These are phyloP conservation scores for Daphoenositta chrysoptera DNA, from an alignment of 2,113 vertebrate genomes.

Conservation along the genomic window DNA sequence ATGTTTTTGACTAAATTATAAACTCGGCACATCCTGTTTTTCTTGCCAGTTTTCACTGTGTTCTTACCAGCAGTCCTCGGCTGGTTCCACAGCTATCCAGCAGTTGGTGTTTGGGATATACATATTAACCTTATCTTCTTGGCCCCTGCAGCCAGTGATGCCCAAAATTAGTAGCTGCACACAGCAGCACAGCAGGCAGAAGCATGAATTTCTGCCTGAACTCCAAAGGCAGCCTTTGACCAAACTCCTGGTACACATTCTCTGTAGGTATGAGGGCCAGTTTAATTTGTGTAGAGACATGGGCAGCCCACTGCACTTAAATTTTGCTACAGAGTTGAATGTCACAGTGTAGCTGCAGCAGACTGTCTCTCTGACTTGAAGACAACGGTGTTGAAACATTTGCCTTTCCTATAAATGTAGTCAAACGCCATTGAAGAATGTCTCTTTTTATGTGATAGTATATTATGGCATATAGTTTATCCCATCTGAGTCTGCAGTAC, in stretches of 20 bases:
- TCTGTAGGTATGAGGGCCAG: background rate
- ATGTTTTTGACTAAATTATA: background rate
- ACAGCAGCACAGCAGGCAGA: background rate
- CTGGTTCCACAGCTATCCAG: fast-evolving
- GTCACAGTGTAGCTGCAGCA: background rate
- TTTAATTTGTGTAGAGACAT: background rate
- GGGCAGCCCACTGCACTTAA: background rate
- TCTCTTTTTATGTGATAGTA: background rate
- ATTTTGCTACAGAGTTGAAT: background rate
- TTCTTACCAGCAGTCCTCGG: background rate
- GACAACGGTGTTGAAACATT: background rate
- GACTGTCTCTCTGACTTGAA: background rate
- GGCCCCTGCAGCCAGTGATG: background rate
- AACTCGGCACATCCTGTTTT: background rate
- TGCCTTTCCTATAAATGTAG: background rate
- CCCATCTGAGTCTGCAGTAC: background rate
- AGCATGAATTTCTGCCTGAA: background rate
- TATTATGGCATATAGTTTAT: background rate
- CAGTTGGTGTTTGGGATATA: fast-evolving
- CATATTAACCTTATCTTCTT: fast-evolving
- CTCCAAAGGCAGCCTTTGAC: background rate
- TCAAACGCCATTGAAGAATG: background rate
- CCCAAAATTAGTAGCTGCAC: background rate
- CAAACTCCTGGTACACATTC: background rate
- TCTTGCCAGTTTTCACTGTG: background rate